These are phyloP conservation scores for Tanytarsus gracilentus DNA, from an alignment of 2,888 invertebrate genomes.

Conservation along the genomic window DNA sequence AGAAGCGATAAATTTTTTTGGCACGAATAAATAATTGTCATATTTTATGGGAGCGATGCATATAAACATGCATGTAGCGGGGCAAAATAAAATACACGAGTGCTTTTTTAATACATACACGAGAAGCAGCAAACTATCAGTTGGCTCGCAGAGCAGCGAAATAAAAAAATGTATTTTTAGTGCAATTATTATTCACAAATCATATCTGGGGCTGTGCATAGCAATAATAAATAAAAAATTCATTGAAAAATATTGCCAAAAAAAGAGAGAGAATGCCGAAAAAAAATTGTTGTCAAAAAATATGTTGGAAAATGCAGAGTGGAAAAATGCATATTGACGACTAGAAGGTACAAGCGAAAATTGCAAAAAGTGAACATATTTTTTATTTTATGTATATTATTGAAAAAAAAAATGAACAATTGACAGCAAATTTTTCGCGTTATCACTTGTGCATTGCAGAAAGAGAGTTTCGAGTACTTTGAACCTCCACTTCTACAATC, in stretches of 20 bases:
- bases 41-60: constrained; percentile 4
- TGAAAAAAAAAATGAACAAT: too few species aligned
- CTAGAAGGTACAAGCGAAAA: neutral
- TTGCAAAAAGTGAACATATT: neutral
- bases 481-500: neutral
- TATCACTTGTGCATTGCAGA: neutral
- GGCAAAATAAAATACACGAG: too few species aligned
- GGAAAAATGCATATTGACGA: constrained; percentile 5
- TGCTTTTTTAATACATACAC: too few species aligned
- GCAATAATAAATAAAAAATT: neutral
- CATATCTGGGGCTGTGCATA: constrained; percentile 8
- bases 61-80: neutral
- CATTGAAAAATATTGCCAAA: constrained; percentile 12
- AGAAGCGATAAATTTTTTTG: neutral
- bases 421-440: neutral
- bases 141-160: neutral
- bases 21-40: constrained; percentile 1
- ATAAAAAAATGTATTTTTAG: constrained; percentile 1
- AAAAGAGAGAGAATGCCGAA: neutral
- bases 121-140: neutral
- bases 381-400: neutral
- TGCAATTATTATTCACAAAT: constrained; percentile 15
- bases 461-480: neutral
- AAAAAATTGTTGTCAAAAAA: constrained; percentile 27
- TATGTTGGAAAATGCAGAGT: neutral